phyloP scores from a whole-genome alignment of 2,113 vertebrate genomes.

The Fregetta grallaria region DNA sequence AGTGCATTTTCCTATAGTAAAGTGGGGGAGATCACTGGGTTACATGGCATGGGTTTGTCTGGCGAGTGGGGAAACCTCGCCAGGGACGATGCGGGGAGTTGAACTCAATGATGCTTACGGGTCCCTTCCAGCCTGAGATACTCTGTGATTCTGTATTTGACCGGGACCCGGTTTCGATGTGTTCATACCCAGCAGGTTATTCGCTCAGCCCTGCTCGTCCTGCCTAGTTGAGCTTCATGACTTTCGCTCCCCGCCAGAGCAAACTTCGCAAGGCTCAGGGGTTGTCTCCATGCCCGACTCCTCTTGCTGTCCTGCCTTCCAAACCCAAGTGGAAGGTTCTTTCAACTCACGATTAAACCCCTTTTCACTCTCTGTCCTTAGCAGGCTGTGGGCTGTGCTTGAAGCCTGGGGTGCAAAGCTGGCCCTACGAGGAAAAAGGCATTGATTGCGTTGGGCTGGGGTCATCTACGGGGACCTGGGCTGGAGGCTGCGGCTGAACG shows the following conservation, averaged over 20 bases:
- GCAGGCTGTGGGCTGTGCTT: neutral
- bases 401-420: neutral
- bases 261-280: neutral
- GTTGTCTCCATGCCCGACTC: accelerated
- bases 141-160: neutral
- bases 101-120: accelerated
- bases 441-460: too few relatives aligned
- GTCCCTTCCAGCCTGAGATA: neutral
- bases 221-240: neutral
- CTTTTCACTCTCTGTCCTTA: neutral
- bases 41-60: neutral
- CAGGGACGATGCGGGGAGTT: neutral
- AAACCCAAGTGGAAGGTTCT: neutral
- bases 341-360: neutral
- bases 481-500: neutral
- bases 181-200: neutral
- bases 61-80: neutral
- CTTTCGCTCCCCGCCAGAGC: neutral
- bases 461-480: accelerated
- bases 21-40: neutral
- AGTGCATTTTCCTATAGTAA: neutral
- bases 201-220: neutral
- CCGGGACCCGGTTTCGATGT: accelerated
- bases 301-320: neutral
- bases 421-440: too few relatives aligned